Evolutionary conservation across 2,888 invertebrate genomes (phyloP).

Genomic region (Drosophila melanosoma): DNA sequence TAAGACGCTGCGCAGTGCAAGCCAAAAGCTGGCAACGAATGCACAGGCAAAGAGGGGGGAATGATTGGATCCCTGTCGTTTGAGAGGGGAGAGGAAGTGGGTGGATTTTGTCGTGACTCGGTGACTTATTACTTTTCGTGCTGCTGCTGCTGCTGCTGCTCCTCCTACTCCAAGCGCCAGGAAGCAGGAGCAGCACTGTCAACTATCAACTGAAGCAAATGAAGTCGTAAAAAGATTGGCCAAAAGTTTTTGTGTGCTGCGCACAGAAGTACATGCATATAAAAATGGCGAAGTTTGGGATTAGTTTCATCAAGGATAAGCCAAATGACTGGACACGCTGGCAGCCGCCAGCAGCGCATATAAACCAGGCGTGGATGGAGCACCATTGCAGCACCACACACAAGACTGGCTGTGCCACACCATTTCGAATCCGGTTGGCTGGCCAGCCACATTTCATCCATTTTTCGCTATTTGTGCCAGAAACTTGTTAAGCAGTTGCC

Average conservation of each 20-base stretch:
- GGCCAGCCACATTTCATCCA: conserved; percentile 19
- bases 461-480: conserved; percentile 67
- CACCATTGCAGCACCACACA: background rate
- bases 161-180: background rate
- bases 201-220: conserved; percentile 64
- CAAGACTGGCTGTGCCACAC: conserved; percentile 1
- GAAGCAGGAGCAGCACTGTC: conserved; percentile 27
- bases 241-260: conserved; percentile 79
- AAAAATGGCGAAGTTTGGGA: conserved; percentile 80
- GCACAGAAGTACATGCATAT: conserved; percentile 76
- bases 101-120: conserved; percentile 56
- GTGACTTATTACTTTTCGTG: conserved; percentile 76
- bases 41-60: conserved; percentile 1
- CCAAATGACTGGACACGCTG: conserved; percentile 72
- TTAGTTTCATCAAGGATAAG: conserved; percentile 82
- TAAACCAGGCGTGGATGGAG: conserved; percentile 57
- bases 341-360: conserved; percentile 43
- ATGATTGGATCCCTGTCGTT: background rate
- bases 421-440: conserved; percentile 29
- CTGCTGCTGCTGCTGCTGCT: conserved; percentile 32
- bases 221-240: conserved; percentile 82
- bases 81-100: conserved; percentile 8
- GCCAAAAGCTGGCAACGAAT: conserved; percentile 5
- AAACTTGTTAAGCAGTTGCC: conserved; percentile 74
- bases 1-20: conserved; percentile 32